Evolutionary conservation across 2,797 vertebrate species (phyloP), one percentile per base, ranked within the genome.

Genomic region (Centropyge bicolor): DNA sequence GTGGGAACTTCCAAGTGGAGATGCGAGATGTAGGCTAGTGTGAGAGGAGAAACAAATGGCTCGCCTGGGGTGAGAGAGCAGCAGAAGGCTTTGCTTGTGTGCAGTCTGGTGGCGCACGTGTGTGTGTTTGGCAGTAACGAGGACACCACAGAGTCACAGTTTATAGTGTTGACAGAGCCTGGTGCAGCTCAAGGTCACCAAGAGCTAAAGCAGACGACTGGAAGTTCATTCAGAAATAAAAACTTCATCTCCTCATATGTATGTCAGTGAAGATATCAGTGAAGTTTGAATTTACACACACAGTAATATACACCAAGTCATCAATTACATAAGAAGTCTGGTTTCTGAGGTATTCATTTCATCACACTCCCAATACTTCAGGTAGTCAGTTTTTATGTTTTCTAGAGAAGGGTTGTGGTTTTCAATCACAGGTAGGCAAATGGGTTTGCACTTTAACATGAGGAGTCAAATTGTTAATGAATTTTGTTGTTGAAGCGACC

Each of bases 41-140:
- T 60, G 82, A 70, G 86, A 78, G 55, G 72, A 80, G 61, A 88
- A 86, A 85, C 89, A 91, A 92, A 89, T 83, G 85, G 70, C 65
- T 89, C 45, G 88, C 88, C 91, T 48, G 78, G 54, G 90, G 85
- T 85, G 83, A 68, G 80, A 82, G 51, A 80, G 69, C 62, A 74
- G 81, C 92, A 92, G 88, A 92, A 93, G 91, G 89, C 88, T 80
- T 59, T 60, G 65, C 83, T 89, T 86, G 70, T 88, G 86, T 76
- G 70, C 83, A 63, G 83, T 81, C 90, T 92, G 87, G 65, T 89
- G 78, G 81, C 78, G 45, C 88, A 89, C 74, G 38, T 84, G 87
- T 89, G 76, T 80, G 64, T 19, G 56, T 74, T 80, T 67, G 68
- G 74, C 79, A 76, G 76, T 76, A 90, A 91, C 83, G 70, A 89